Base-by-base conservation (phyloP, 2,113 vertebrate species). In the Scalopus aquaticus region DNA sequence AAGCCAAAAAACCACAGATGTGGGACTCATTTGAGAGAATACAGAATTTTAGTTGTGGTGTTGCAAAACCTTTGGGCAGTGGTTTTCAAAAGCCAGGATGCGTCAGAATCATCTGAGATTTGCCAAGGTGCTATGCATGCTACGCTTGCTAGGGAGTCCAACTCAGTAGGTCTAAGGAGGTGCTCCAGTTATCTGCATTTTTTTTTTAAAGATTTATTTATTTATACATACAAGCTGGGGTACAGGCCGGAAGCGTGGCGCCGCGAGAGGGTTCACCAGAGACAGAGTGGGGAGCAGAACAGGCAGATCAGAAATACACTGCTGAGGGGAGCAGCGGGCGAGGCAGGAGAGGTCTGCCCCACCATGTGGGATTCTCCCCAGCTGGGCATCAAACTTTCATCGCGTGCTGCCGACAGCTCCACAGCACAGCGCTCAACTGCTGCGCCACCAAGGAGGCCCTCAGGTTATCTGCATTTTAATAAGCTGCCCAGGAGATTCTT, bases 1-100 rank as follows among this genome's bases (percentile, higher is more conserved):
- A 93, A 90, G 73, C 56, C 64, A 81, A 78, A 88, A 92, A 32
- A 11, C 16, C 76, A 90, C 64, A 93, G 51, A 93, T 72, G 65
- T 83, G 78, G 54, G 22, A 64, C 54, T 56, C 54, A 24, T 56
- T 56, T 69, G 49, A 90, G 51, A 91, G 69, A 92, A 70, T 60
- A 78, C 16, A 74, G 70, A 93, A 93, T 77, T 76, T 91, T 84
- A 91, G 44, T 69, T 49, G 73, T 90, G 26, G 24, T 88, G 79
- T 77, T 62, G 17, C 44, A 88, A 79, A 49, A 82, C 72, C 28
- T 88, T 74, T 32, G 3, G 32, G 30, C 28, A 51, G 30, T 72
- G 37, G 46, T 74, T 89, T 83, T 92, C 44, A 39, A 92, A 92
- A 94, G n/a, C 65, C 78, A 90, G 17, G 22, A 46, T 74, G 6